These are phyloP conservation scores for Spicauda simplicius DNA, from an alignment of 2,888 invertebrate species.

Conservation along the genomic window DNA sequence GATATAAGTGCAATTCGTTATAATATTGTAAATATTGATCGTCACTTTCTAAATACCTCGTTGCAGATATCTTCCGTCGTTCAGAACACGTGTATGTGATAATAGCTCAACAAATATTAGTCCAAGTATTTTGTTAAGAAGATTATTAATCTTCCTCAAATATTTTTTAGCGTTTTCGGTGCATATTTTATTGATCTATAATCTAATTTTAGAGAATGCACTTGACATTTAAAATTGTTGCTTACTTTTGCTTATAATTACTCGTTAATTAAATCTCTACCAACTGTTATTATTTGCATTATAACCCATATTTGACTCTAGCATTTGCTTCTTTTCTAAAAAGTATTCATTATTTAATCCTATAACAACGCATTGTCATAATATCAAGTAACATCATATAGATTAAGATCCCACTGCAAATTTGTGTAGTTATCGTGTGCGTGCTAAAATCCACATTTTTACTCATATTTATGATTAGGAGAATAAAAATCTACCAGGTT, in stretches of 20 bases:
- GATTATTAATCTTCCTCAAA: conserved; percentile 14
- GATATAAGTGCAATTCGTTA: neutral
- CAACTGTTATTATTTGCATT: no score
- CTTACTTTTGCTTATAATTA: neutral
- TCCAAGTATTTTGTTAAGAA: conserved; percentile 3
- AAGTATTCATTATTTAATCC: no score
- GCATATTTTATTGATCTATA: neutral
- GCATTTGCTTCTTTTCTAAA: no score
- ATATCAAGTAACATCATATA: no score
- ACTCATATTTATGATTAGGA: no score
- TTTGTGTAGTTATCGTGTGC: no score
- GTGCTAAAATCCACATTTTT: no score
- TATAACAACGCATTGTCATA: no score
- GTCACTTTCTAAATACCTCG: conserved; percentile 6
- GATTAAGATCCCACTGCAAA: no score
- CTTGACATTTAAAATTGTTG: neutral
- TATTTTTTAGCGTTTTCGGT: conserved; percentile 12
- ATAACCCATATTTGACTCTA: no score
- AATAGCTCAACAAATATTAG: conserved; percentile 27
- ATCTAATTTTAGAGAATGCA: neutral
- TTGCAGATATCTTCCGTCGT: conserved; percentile 6
- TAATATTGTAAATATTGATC: conserved; percentile 5
- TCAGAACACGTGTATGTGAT: conserved; percentile 29
- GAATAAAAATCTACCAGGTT: no score
- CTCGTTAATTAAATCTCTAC: no score